These are phyloP conservation scores for Shargacucullia verbasci DNA, from an alignment of 2,888 invertebrate species.

Conservation along the genomic window DNA sequence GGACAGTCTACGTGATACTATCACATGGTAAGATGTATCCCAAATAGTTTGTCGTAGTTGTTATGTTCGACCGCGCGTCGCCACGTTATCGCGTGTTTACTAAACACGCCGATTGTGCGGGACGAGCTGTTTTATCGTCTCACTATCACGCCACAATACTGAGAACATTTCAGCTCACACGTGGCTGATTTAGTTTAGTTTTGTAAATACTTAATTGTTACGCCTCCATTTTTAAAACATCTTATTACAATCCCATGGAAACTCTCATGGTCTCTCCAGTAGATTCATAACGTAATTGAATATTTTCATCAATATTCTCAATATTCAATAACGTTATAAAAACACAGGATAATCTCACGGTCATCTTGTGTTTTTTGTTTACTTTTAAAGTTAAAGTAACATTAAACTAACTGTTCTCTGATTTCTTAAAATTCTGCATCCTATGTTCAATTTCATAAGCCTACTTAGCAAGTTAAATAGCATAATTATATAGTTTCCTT, in stretches of 20 bases:
- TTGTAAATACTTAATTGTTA: slow-evolving; percentile 28
- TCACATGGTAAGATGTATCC: no score
- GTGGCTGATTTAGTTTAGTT: slow-evolving; percentile 22
- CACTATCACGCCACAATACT: slow-evolving; percentile 10
- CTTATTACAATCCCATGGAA: slow-evolving; percentile 11
- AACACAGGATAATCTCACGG: neutral
- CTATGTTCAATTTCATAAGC: no score
- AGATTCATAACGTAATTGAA: slow-evolving; percentile 2
- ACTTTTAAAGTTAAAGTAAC: neutral
- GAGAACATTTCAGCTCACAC: slow-evolving; percentile 29
- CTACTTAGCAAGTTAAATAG: no score
- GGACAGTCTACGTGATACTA: no score
- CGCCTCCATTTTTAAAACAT: slow-evolving; percentile 11
- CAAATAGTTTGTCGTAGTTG: neutral
- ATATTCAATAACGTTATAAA: no score
- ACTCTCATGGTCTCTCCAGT: slow-evolving; percentile 4
- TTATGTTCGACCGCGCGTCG: neutral
- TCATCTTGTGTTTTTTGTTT: neutral
- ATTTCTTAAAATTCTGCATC: no score
- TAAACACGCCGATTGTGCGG: neutral
- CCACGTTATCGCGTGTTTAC: slow-evolving; percentile 10
- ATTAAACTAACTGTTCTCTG: no score
- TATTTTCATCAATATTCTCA: no score
- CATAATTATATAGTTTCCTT: no score
- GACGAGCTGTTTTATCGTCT: neutral